A percentile compares a stretch with the other conserved stretches of the same genome.
phyloP scores from a whole-genome alignment of 2,113 vertebrate genomes.

The Microtus ochrogaster region DNA sequence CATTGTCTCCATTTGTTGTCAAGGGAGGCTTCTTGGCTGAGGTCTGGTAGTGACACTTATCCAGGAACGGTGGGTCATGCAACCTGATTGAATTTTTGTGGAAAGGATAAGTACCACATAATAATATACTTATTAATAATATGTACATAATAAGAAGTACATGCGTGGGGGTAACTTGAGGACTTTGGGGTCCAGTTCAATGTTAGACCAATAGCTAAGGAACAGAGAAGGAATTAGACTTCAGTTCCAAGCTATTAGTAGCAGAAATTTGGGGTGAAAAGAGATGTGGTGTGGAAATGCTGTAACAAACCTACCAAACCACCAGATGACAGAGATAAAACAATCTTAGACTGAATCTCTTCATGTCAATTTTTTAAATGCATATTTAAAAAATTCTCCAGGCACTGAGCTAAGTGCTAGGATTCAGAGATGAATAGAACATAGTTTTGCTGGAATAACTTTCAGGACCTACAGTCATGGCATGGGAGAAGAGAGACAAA shows the following conservation, averaged over 20 bases:
- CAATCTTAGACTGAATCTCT: not conserved
- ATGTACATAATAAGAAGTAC: not conserved
- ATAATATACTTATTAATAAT: too few relatives aligned
- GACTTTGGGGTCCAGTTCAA: conserved; percentile 29
- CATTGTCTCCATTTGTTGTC: not conserved
- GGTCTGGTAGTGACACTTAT: not conserved
- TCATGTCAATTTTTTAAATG: not conserved
- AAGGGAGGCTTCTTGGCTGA: not conserved
- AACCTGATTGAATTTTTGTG: not conserved
- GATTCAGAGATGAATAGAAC: not conserved
- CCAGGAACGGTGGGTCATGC: not conserved
- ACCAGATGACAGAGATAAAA: not conserved
- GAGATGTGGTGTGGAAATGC: not conserved
- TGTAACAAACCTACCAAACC: not conserved
- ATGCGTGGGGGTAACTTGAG: not conserved
- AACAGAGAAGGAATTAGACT: not conserved
- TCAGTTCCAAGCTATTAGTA: not conserved
- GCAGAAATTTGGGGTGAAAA: not conserved
- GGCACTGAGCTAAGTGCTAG: not conserved
- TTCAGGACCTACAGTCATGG: not conserved
- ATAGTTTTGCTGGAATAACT: not conserved
- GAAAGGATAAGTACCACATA: not conserved
- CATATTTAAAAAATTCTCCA: not conserved
- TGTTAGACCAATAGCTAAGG: not conserved
- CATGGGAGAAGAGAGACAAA: not conserved